Conservation (phyloP, 2,113 vertebrate species). For the Mesoclemmys tuberculata region DNA sequence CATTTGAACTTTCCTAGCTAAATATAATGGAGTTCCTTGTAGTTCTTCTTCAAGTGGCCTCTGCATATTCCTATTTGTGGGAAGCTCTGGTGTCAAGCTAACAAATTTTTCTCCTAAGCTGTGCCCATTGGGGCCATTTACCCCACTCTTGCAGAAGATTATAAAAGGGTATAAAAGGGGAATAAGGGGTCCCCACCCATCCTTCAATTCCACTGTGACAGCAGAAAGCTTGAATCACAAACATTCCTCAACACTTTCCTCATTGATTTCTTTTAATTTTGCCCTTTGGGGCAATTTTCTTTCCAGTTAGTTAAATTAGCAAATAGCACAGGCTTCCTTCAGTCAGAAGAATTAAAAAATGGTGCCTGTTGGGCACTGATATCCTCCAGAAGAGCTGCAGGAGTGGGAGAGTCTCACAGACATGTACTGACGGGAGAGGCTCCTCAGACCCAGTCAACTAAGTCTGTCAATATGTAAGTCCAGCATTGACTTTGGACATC, state of each 20-base stretch:
- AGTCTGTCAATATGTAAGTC: not conserved
- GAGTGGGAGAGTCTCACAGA: not conserved
- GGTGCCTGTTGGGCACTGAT: not conserved
- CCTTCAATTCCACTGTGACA: not conserved
- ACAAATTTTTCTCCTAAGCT: not conserved
- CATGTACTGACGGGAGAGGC: not conserved
- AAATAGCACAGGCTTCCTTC: not conserved
- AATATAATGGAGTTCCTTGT: not conserved
- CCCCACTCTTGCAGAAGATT: not conserved
- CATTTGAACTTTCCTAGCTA: not conserved
- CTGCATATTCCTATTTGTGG: not conserved
- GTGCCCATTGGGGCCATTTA: not conserved
- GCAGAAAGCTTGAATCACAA: not conserved
- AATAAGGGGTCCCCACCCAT: not conserved
- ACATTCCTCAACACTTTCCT: not conserved
- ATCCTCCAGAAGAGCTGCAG: not conserved
- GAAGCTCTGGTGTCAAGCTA: not conserved
- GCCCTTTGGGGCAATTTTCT: not conserved
- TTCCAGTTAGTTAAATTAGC: not conserved
- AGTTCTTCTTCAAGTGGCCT: not conserved
- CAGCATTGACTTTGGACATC: not conserved
- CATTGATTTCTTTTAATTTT: not conserved
- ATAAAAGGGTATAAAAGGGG: not conserved
- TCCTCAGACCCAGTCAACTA: not conserved
- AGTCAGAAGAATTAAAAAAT: not conserved